Evolutionary conservation across 2,888 invertebrate species (phyloP).

Genomic region (Nomada fucata): DNA sequence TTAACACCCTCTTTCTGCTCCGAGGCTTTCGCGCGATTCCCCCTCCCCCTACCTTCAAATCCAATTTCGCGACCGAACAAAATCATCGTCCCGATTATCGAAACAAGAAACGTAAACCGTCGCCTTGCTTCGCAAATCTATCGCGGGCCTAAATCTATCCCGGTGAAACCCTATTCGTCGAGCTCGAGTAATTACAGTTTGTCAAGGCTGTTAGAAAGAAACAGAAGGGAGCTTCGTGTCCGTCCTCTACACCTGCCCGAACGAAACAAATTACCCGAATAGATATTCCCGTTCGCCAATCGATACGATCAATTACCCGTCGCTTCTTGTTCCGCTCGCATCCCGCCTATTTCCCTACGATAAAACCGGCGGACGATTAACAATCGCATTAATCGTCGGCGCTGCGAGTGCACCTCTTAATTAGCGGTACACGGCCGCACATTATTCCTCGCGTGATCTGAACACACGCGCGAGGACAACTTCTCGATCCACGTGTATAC

Average conservation of each 20-base stretch:
- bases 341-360: slow-evolving; percentile 12
- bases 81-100: neutral
- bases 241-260: neutral
- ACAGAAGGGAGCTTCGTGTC: neutral
- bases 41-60: too few relatives aligned
- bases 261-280: neutral
- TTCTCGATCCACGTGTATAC: neutral
- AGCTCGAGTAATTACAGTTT: neutral
- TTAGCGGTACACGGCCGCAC: slow-evolving; percentile 11
- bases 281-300: neutral
- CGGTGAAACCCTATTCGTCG: neutral
- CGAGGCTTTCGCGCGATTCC: too few relatives aligned
- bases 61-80: neutral
- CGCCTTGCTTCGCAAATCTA: neutral
- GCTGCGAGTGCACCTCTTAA: slow-evolving; percentile 2
- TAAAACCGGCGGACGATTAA: slow-evolving; percentile 55
- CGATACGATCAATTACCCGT: neutral
- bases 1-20: too few relatives aligned
- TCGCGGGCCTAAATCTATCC: too few relatives aligned
- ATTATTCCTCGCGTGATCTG: neutral
- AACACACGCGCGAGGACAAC: neutral
- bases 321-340: neutral
- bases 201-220: neutral
- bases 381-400: slow-evolving; percentile 47
- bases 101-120: neutral